Evolutionary conservation across 2,888 invertebrate species (phyloP).

Genomic region (Brachypalpus laphriformis): DNA sequence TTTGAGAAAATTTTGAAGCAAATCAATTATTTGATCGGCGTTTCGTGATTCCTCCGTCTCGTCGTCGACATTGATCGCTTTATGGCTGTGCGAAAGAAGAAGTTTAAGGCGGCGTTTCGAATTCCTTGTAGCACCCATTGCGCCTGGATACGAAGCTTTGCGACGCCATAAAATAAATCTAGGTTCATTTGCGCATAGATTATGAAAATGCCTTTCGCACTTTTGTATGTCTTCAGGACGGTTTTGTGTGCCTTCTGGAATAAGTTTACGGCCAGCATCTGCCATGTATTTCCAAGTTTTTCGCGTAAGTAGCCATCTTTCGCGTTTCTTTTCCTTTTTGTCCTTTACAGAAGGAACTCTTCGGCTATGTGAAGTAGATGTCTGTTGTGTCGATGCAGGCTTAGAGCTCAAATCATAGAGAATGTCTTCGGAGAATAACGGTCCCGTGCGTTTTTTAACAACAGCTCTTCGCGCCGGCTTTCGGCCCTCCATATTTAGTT

Average conservation of each 20-base stretch:
- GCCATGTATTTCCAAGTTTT: conserved; percentile 97
- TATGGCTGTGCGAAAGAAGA: conserved; percentile 75
- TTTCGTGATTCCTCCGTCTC: conserved; percentile 75
- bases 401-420: conserved; percentile 74
- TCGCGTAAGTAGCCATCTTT: conserved; percentile 93
- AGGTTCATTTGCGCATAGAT: conserved; percentile 90
- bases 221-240: conserved; percentile 90
- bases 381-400: conserved; percentile 24
- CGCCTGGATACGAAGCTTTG: conserved; percentile 92
- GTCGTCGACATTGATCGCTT: conserved; percentile 47
- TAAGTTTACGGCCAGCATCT: conserved; percentile 93
- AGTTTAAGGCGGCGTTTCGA: conserved; percentile 77
- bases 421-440: conserved; percentile 75
- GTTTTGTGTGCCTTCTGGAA: conserved; percentile 91
- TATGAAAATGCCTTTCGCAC: conserved; percentile 93
- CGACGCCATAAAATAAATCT: conserved; percentile 90
- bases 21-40: conserved; percentile 78
- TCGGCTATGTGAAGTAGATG: conserved; percentile 47
- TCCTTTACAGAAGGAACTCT: conserved; percentile 53
- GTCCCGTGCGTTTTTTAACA: conserved; percentile 78
- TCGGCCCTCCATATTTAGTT: conserved; percentile 41
- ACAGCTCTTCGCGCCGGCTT: conserved; percentile 50
- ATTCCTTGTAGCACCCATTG: conserved; percentile 79
- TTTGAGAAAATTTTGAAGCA: conserved; percentile 78
- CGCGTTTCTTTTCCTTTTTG: conserved; percentile 81